phyloP scores from a whole-genome alignment of 2,113 vertebrate species.

The Osmerus eperlanus region DNA sequence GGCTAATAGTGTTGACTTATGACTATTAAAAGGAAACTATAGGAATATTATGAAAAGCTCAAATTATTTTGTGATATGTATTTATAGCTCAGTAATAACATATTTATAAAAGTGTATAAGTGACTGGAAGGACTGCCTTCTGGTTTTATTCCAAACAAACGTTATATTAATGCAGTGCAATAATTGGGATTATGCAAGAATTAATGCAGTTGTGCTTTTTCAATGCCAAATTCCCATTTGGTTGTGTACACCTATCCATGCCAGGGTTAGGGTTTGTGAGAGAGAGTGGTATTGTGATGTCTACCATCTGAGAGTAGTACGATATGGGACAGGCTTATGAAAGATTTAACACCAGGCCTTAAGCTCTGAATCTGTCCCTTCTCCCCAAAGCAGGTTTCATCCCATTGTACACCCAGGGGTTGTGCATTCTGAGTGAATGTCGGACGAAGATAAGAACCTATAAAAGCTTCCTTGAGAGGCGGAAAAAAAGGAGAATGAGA shows the following conservation, averaged over 20 bases:
- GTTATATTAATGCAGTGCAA: too few relatives aligned
- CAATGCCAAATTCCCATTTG: neutral
- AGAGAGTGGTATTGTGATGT: neutral
- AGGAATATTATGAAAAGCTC: neutral
- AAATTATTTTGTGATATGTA: neutral
- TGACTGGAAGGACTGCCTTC: neutral
- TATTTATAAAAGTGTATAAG: neutral
- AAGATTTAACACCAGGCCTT: neutral
- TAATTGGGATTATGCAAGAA: too few relatives aligned
- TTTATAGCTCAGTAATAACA: neutral
- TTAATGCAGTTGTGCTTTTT: neutral
- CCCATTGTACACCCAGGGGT: neutral
- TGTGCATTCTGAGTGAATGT: neutral
- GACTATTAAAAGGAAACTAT: neutral
- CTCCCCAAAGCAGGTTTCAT: neutral
- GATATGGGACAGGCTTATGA: neutral
- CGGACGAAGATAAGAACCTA: neutral
- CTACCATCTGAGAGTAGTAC: neutral
- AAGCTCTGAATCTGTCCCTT: neutral
- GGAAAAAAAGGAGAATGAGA: neutral
- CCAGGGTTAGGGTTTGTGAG: neutral
- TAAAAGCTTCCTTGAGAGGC: neutral
- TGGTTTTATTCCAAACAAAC: neutral
- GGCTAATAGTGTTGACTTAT: conserved; percentile 20
- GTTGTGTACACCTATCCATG: neutral